Evolutionary conservation across 2,113 vertebrate species (phyloP), one percentile per base, ranked within the genome.

Genomic region (Pogona vitticeps): DNA sequence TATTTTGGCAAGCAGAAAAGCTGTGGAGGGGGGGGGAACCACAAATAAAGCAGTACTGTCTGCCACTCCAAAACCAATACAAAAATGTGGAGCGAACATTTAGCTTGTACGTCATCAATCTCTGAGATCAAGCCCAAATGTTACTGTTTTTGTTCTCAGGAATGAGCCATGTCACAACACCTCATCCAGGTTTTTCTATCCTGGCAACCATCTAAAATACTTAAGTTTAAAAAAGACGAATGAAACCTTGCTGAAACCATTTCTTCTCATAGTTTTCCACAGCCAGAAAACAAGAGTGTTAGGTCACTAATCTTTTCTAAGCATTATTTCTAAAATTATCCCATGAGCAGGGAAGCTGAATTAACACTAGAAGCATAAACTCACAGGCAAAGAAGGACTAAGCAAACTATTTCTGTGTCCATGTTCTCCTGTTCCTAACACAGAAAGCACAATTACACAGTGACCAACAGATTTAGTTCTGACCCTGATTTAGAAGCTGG

Each of bases 221-320:
- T 13, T 65, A 81, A 82, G 83, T 1, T 0, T 21, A 18, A 26
- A 89, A 61, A 88, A 58, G 38, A 0, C 2, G 85, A 90, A 71
- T 15, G 9, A 0, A 0, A 84, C 17, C 1, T 0, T 0, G 0
- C 5, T 31, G 40, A 12, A 89, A 70, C n/a, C 77, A 42, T 23
- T 85, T 67, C 18, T 90, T 42, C 63, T 56, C 2, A 26, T 46
- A 13, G 33, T 71, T 88, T 82, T 71, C 78, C 78, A 0, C 6
- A 88, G 78, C 40, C 1, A 86, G 42, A 56, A 38, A 91, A 21
- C 42, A 56, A 52, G 38, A 86, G 12, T 80, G 61, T 58, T 87
- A 78, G 76, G 31, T 79, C 72, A 72, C 38, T 61, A 63, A 78
- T 28, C 59, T n/a, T 42, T 59, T 65, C 33, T n/a, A 86, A 86